phyloP scores from a whole-genome alignment of 64 coral and sea anemone genomes.

The Actinia tenebrosa region DNA sequence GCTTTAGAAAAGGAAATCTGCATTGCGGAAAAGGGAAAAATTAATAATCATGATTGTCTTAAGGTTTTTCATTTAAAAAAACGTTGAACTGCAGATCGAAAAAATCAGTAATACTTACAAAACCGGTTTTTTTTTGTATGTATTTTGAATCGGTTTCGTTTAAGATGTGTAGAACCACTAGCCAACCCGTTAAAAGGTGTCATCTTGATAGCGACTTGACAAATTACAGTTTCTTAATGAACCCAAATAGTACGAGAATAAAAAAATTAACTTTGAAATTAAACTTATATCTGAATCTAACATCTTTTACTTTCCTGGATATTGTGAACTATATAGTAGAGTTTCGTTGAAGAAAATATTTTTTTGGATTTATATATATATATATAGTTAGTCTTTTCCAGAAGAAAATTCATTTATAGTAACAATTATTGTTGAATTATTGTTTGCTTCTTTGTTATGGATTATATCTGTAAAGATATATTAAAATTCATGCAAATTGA shows the following conservation, averaged over 20 bases:
- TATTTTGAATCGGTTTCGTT: not conserved
- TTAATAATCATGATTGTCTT: not conserved
- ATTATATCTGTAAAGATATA: not conserved
- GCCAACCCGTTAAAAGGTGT: not conserved
- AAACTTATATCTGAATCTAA: not conserved
- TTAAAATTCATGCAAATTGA: not conserved
- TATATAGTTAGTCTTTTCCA: not conserved
- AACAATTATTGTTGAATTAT: not conserved
- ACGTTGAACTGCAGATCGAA: not conserved
- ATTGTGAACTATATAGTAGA: too few species aligned
- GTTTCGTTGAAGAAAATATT: not conserved
- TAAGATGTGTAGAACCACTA: not conserved
- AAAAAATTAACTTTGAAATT: not conserved
- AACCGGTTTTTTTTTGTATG: not conserved
- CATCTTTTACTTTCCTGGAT: not conserved
- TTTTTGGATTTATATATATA: not conserved
- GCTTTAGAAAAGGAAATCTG: not conserved
- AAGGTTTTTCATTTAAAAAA: not conserved
- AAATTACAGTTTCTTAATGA: not conserved
- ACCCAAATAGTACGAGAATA: not conserved
- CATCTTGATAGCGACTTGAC: not conserved
- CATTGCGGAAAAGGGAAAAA: not conserved
- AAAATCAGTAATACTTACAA: not conserved
- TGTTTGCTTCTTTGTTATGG: not conserved
- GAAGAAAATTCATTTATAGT: not conserved